These are phyloP conservation scores for Eupeodes corollae DNA, from an alignment of 1,140 invertebrate species.

Conservation along the genomic window DNA sequence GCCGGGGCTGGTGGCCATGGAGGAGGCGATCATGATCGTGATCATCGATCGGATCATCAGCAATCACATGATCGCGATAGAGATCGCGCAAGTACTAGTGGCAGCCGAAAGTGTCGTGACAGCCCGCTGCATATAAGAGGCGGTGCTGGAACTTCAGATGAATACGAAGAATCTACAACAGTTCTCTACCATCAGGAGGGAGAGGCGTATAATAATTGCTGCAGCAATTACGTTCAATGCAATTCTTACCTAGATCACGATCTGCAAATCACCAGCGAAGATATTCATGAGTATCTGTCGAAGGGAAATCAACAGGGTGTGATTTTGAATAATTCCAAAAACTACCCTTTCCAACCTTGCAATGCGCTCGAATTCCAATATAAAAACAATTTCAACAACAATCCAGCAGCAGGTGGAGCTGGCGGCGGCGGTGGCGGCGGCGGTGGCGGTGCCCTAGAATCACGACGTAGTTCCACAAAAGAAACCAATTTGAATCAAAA, in stretches of 20 bases:
- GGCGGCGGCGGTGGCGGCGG: constrained; percentile 21
- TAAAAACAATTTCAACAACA: constrained; percentile 33
- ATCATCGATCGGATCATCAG: constrained; percentile 2
- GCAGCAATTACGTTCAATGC: constrained; percentile 35
- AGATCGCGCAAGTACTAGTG: constrained; percentile 10
- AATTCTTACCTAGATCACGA: constrained; percentile 35
- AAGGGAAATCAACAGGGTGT: constrained; percentile 25
- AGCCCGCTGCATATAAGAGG: constrained; percentile 13
- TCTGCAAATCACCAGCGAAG: constrained; percentile 34
- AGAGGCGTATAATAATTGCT: constrained; percentile 32
- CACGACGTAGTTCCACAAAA: constrained; percentile 18
- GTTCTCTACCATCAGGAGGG: constrained; percentile 32
- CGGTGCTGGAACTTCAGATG: constrained; percentile 10
- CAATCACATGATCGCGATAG: background rate
- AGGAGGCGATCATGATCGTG: constrained; percentile 3
- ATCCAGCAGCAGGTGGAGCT: constrained; percentile 21
- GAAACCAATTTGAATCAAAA: constrained; percentile 34
- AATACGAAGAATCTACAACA: constrained; percentile 33
- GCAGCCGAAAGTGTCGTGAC: constrained; percentile 22
- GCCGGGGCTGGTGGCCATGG: constrained; percentile 14
- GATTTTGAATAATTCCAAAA: constrained; percentile 32
- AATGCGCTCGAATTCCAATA: constrained; percentile 34
- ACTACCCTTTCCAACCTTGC: constrained; percentile 33
- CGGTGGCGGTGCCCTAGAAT: constrained; percentile 5
- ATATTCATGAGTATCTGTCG: constrained; percentile 33